Percentiles rank a stretch among this genome's conserved stretches.
These are phyloP conservation scores for Megaceryle torquata DNA, from an alignment of 2,113 vertebrate genomes.

Conservation along the genomic window DNA sequence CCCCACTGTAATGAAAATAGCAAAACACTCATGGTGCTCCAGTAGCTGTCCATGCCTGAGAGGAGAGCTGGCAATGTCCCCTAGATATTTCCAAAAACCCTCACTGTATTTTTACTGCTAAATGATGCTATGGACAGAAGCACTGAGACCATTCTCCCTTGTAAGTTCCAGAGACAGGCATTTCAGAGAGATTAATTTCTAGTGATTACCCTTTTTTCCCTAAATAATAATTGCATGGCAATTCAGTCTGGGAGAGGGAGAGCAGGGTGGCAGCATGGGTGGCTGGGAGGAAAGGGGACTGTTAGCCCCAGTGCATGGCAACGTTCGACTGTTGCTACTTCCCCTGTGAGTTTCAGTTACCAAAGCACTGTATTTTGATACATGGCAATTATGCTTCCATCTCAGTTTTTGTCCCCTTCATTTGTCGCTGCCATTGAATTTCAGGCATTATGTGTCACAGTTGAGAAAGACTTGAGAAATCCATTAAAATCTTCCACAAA, in stretches of 20 bases:
- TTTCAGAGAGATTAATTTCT: neutral
- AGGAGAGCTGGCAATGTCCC: neutral
- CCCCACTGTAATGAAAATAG: neutral
- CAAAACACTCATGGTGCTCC: neutral
- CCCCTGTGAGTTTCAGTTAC: constrained; percentile 17
- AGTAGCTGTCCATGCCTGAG: neutral
- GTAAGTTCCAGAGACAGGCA: neutral
- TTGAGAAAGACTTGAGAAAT: constrained; percentile 54
- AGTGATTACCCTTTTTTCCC: neutral
- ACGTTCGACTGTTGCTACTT: neutral
- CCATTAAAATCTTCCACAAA: constrained; percentile 45
- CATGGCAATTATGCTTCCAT: neutral
- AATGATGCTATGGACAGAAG: neutral
- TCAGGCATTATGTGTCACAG: constrained; percentile 7
- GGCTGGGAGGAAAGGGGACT: neutral
- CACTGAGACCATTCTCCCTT: constrained; percentile 2
- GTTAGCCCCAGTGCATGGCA: neutral
- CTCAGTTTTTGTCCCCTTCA: constrained; percentile 8
- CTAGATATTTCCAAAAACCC: neutral
- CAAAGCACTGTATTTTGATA: constrained; percentile 28
- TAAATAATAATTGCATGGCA: neutral
- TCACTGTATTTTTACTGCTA: neutral
- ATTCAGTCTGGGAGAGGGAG: neutral
- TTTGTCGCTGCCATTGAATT: constrained; percentile 16
- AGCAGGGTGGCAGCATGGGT: neutral